Conservation (phyloP, 2,113 vertebrate species). For the Copsychus sechellarum region DNA sequence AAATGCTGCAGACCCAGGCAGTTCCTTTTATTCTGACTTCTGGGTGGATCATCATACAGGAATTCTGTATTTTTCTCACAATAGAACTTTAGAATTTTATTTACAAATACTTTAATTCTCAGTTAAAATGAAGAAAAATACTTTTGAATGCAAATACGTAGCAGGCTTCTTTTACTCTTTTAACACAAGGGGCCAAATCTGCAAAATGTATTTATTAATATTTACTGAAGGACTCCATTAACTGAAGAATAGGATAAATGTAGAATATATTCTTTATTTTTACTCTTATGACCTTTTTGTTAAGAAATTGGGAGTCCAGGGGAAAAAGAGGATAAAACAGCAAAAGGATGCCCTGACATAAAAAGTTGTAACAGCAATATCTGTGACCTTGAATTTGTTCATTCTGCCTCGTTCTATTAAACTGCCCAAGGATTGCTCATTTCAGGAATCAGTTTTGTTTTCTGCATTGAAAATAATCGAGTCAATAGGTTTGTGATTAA, state of each 20-base stretch:
- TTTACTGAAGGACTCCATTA: neutral
- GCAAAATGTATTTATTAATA: accelerated
- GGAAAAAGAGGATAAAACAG: neutral
- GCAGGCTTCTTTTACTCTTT: accelerated
- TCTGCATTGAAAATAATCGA: neutral
- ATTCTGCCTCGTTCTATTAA: neutral
- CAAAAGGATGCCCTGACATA: neutral
- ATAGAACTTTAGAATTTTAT: neutral
- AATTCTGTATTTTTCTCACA: neutral
- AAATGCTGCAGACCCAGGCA: neutral
- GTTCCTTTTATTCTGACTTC: neutral
- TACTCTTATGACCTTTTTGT: neutral
- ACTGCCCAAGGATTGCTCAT: neutral
- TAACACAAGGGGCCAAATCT: neutral
- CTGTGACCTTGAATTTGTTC: neutral
- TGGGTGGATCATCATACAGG: neutral
- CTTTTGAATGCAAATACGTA: neutral
- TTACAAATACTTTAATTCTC: neutral
- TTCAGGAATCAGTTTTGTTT: neutral
- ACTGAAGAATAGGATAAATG: neutral
- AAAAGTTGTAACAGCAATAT: neutral
- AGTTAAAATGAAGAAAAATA: neutral
- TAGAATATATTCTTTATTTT: neutral
- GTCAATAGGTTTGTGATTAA: slow-evolving; percentile 44
- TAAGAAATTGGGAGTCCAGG: neutral